These are phyloP conservation scores for Stenotaenia linearis DNA, from an alignment of 2,888 invertebrate species.

Conservation along the genomic window DNA sequence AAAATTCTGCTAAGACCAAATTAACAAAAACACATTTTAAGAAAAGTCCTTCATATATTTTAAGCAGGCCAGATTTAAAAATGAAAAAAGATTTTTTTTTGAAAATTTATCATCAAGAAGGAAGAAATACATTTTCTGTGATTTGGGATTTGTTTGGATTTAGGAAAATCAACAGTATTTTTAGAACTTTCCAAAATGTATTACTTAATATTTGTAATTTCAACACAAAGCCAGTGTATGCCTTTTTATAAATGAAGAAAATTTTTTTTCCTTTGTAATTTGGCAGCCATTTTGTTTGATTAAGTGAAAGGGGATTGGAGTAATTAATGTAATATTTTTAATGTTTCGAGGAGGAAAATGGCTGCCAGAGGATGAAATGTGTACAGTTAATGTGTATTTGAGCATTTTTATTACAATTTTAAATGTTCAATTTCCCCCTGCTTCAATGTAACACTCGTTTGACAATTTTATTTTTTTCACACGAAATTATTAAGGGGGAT, in stretches of 20 bases:
- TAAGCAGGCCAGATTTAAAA: neutral
- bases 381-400: neutral
- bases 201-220: neutral
- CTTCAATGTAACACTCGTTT: neutral
- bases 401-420: neutral
- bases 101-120: neutral
- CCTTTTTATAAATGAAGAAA: neutral
- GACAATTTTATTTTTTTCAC: neutral
- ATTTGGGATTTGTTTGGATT: constrained; percentile 6
- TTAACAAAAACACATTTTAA: neutral
- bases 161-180: neutral
- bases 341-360: neutral
- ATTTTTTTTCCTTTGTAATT: neutral
- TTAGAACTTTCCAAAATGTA: neutral
- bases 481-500: neutral
- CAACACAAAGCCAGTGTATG: constrained; percentile 13
- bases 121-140: neutral
- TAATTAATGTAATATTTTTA: neutral
- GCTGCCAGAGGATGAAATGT: neutral
- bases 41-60: neutral
- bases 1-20: neutral
- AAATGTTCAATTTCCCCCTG: neutral
- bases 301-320: neutral
- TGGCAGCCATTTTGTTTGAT: neutral
- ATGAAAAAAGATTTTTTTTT: neutral